Evolutionary conservation across 2,888 invertebrate species (phyloP).

Genomic region (Microplitis manilae): DNA sequence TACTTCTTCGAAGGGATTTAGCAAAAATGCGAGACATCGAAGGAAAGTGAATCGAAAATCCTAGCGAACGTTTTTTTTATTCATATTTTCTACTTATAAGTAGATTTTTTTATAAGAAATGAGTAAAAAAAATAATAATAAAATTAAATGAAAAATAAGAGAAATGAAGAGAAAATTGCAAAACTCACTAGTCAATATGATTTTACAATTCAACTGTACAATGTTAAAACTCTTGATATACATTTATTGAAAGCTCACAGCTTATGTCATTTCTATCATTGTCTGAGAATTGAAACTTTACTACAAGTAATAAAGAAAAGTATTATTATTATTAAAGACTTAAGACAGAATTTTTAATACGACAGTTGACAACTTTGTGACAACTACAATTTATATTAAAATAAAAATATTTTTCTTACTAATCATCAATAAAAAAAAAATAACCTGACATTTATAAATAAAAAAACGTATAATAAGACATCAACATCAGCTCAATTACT

Average conservation of each 20-base stretch:
- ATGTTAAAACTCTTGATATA: not conserved
- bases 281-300: not conserved
- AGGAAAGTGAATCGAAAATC: conserved; percentile 11
- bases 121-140: not conserved
- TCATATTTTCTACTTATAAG: conserved; percentile 3
- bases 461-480: not conserved
- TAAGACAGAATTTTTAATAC: not conserved
- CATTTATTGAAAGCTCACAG: not conserved
- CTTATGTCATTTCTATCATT: not conserved
- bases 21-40: conserved; percentile 8
- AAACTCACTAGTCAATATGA: not conserved
- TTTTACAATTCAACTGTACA: not conserved
- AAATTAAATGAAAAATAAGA: too few species aligned
- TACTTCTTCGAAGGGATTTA: conserved; percentile 1
- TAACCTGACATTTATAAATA: not conserved
- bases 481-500: not conserved
- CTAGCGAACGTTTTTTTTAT: conserved; percentile 11
- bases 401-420: not conserved
- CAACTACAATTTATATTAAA: not conserved
- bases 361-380: not conserved
- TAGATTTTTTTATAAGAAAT: not conserved
- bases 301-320: not conserved
- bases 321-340: not conserved
- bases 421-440: not conserved
- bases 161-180: not conserved